A percentile compares a stretch with the other conserved stretches of the same genome.
Conservation (phyloP, 2,113 vertebrate genomes). For the Corvus hawaiiensis region DNA sequence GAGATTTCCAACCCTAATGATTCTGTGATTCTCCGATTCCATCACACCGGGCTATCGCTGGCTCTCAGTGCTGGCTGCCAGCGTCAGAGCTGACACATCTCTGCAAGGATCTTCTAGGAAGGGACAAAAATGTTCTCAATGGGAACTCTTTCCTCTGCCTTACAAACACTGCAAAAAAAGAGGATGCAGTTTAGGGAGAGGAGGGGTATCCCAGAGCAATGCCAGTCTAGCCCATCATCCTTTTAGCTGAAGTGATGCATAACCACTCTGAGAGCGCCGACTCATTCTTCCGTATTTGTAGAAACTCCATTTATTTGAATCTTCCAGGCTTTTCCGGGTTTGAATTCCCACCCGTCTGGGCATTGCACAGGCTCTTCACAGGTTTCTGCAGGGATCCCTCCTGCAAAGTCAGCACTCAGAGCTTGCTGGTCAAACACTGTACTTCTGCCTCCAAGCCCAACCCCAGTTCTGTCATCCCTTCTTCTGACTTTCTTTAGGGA, state of each 20-base stretch:
- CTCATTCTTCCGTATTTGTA: not conserved
- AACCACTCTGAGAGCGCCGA: not conserved
- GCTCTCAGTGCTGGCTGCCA: not conserved
- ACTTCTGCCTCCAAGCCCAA: not conserved
- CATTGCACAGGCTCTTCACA: not conserved
- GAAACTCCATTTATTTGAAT: not conserved
- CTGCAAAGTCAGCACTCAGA: not conserved
- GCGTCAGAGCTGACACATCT: not conserved
- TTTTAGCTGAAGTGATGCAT: not conserved
- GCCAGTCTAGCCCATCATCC: not conserved
- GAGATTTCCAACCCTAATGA: fast-evolving
- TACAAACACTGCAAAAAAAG: not conserved
- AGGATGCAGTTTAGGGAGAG: not conserved
- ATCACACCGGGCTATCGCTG: not conserved
- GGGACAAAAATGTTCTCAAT: not conserved
- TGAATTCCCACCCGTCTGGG: not conserved
- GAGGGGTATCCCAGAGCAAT: not conserved
- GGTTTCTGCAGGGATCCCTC: not conserved
- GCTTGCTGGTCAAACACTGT: not conserved
- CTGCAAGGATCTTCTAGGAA: not conserved
- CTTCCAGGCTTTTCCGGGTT: not conserved
- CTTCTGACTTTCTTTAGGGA: not conserved
- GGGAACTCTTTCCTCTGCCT: not conserved
- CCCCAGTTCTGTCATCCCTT: not conserved
- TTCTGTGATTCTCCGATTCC: not conserved